These are phyloP conservation scores for Connochaetes taurinus DNA, from an alignment of 2,113 vertebrate genomes.

Conservation along the genomic window DNA sequence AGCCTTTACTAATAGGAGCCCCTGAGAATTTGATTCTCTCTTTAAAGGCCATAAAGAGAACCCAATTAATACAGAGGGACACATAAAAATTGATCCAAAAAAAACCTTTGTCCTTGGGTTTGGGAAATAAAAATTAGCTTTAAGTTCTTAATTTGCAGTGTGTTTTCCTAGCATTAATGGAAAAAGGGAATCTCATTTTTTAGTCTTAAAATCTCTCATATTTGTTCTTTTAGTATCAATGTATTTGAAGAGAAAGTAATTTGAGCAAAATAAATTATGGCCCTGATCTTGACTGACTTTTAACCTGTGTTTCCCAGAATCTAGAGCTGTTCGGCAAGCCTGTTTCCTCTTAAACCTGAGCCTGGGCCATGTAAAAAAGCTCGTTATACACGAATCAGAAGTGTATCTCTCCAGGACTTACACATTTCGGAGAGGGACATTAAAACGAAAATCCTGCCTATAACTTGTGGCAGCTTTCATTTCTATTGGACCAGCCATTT, in stretches of 20 bases:
- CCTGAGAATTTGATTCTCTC: constrained; percentile 24
- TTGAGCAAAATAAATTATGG: constrained; percentile 27
- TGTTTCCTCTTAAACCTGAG: constrained; percentile 37
- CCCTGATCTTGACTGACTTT: not conserved
- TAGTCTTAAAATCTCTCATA: not conserved
- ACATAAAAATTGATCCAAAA: not conserved
- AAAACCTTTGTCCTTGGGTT: not conserved
- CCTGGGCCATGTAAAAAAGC: not conserved
- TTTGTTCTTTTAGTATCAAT: not conserved
- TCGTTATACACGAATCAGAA: constrained; percentile 56
- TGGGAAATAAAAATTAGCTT: constrained; percentile 21
- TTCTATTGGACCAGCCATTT: constrained; percentile 54
- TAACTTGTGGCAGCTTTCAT: constrained; percentile 41
- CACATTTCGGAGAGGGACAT: not conserved
- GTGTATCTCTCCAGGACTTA: constrained; percentile 52
- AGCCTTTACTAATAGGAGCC: constrained; percentile 14
- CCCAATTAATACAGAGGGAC: not conserved
- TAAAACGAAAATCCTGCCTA: constrained; percentile 63
- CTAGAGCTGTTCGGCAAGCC: not conserved
- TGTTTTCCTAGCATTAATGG: not conserved
- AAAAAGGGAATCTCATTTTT: not conserved
- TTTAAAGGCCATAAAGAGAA: constrained; percentile 13
- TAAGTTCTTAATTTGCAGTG: not conserved
- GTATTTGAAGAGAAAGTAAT: constrained; percentile 7
- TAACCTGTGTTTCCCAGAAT: not conserved